Base-by-base conservation (phyloP, 1,140 invertebrate genomes). In the Aphis craccivora region DNA sequence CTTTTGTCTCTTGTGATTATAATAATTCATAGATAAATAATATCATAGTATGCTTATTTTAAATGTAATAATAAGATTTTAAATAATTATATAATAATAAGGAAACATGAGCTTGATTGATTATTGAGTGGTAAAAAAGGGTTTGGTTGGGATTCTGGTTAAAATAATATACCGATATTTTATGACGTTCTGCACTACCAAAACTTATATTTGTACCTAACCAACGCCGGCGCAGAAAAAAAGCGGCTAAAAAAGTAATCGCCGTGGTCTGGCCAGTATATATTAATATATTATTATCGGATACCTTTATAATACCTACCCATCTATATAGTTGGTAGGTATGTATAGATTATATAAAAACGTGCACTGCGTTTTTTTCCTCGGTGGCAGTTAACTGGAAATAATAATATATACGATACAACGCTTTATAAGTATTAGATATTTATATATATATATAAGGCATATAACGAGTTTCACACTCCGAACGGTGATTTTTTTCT, bases 381-480 rank as follows among this genome's bases (percentile, higher is more conserved):
- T 87, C 43, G 43, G 23, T 43, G 43, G 37, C 35, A 25, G 83
- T 84, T 84, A 87, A 87, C 84, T 87, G 84, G 84, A 87, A 87
- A 87, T 87, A 87, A 87, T 87, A 87, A 84, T 87, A 45, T 87
- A 87, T 40, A 23, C 83, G 40, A 84, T 84, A 84, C 14, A 67
- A 67, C 60, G 60, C 60, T n/a, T 67, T 67, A n/a, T 67, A 67
- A n/a, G 60, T 30, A n/a, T 76, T n/a, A 51, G 48, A 51, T 51
- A 76, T 76, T n/a, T 76, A n/a, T 76, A 87, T 48, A 86, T 86
- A 30, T 43, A 40, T 84, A 87, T 48, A 84, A 84, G 84, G 84
- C 4, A 87, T 87, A 87, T 87, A 87, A 87, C 84, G 84, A 87
- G 84, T 87, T 87, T 87, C 84, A 87, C 84, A 87, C 84, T 45